These are phyloP conservation scores for Avahi laniger DNA, from an alignment of 2,797 vertebrate species.

Conservation along the genomic window DNA sequence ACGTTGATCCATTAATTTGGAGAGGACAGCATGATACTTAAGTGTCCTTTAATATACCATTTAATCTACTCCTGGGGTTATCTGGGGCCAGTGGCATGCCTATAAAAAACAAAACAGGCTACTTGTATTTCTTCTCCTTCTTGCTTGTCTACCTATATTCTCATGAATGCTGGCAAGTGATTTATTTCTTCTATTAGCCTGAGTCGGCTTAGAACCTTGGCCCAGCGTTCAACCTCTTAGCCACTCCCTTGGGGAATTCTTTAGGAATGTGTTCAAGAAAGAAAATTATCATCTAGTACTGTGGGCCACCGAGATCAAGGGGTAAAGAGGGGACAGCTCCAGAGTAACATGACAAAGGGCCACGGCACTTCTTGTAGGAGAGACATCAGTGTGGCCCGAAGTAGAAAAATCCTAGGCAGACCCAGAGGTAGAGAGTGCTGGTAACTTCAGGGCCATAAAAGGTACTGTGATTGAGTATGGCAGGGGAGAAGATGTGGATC, in stretches of 20 bases:
- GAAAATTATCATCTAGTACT: neutral
- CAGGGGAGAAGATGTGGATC: neutral
- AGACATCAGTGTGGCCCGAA: neutral
- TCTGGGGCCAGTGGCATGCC: neutral
- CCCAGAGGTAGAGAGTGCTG: neutral
- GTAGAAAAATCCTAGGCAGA: neutral
- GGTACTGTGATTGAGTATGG: no score
- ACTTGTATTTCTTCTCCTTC: neutral
- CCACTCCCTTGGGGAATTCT: neutral
- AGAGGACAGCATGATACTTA: neutral
- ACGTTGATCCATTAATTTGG: neutral
- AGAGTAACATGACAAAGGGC: neutral
- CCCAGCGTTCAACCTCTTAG: neutral
- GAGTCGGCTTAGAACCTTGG: neutral
- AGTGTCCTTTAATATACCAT: neutral
- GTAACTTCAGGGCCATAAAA: neutral
- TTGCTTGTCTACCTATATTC: constrained; percentile 6
- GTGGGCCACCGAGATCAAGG: neutral
- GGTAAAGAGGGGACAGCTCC: neutral
- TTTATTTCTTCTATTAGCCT: constrained; percentile 46
- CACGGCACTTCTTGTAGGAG: neutral
- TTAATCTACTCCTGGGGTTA: constrained; percentile 50
- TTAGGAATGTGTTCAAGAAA: constrained; percentile 9
- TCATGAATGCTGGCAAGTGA: neutral
- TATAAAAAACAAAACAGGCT: neutral